Conservation (phyloP, 2,797 vertebrate genomes). For the Enteromius trimaculatus region DNA sequence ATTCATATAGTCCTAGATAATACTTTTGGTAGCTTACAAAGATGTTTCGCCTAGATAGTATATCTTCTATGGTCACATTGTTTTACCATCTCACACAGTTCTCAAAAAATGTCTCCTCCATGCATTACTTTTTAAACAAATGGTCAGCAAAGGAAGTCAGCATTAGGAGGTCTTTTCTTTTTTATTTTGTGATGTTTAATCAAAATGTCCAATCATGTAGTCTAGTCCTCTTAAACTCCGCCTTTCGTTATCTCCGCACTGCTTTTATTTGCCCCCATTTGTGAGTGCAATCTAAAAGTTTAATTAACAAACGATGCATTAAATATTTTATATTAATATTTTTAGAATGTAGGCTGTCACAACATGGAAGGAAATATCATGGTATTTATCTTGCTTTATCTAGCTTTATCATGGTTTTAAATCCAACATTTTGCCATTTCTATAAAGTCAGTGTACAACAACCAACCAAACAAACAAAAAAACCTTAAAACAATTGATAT, state of each 20-base stretch:
- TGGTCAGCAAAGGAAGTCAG: background rate
- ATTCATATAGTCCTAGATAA: background rate
- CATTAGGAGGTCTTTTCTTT: background rate
- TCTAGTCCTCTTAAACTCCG: background rate
- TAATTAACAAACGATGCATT: background rate
- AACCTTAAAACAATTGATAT: background rate
- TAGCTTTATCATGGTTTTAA: background rate
- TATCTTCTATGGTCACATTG: background rate
- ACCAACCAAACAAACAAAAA: background rate
- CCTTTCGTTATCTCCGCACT: background rate
- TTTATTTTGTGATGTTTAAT: background rate
- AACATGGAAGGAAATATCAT: background rate
- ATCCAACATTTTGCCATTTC: background rate
- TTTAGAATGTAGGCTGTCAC: background rate
- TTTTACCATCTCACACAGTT: background rate
- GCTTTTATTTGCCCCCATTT: background rate
- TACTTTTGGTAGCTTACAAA: background rate
- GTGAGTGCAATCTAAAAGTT: background rate
- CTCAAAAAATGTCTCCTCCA: background rate
- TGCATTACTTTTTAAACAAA: background rate
- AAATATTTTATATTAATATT: background rate
- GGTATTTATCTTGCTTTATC: too few relatives aligned
- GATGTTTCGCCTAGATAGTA: background rate
- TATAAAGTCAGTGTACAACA: background rate
- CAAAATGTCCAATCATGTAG: background rate